Conservation (phyloP, 2,113 vertebrate species). For the Tichodroma muraria region DNA sequence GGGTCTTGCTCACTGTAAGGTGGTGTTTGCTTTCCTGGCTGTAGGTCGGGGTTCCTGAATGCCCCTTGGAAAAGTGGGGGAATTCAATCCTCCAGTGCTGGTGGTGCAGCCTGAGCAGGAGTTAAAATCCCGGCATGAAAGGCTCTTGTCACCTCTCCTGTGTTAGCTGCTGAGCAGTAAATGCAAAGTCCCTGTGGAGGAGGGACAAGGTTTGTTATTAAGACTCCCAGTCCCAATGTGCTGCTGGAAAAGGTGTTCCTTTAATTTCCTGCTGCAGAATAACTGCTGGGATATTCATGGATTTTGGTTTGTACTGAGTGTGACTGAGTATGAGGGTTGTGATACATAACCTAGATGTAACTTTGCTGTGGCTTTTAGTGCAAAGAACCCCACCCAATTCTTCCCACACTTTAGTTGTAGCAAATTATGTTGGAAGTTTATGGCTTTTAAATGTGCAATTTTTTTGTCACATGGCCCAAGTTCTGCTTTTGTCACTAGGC, state of each 20-base stretch:
- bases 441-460: not conserved
- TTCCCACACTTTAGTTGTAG: not conserved
- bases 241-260: not conserved
- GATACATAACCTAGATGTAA: not conserved
- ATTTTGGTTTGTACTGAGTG: accelerated
- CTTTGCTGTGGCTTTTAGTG: not conserved
- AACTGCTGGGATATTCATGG: too few species aligned
- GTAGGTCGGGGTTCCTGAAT: not conserved
- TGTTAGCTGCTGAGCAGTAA: not conserved
- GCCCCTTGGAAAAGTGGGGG: not conserved
- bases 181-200: accelerated
- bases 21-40: not conserved
- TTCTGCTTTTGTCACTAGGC: not conserved
- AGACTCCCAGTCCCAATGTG: not conserved
- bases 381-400: not conserved
- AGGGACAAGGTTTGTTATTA: accelerated
- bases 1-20: accelerated
- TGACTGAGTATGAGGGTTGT: not conserved
- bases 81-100: not conserved
- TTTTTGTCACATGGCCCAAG: not conserved
- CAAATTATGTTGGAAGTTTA: not conserved
- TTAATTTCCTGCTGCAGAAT: too few species aligned
- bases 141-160: accelerated
- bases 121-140: not conserved
- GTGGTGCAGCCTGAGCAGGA: not conserved